Evolutionary conservation across 2,888 invertebrate species (phyloP), one percentile per base, ranked within the genome.

Genomic region (Aporophyla nigra): DNA sequence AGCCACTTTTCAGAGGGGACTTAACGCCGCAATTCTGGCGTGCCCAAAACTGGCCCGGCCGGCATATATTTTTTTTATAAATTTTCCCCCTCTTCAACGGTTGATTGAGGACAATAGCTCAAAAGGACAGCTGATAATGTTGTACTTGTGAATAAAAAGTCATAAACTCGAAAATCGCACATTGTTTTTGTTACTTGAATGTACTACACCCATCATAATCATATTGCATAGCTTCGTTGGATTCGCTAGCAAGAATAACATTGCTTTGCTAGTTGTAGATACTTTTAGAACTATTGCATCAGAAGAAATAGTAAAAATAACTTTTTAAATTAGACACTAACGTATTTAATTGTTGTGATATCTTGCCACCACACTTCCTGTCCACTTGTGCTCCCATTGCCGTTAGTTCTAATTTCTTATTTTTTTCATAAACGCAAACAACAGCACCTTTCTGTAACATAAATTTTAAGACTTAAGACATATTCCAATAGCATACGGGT

Each of bases 361-460:
- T 88, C 89, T 97, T 97, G 76, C 97, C 97, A 9, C 94, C 95
- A 62, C 95, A 89, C 84, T 95, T 95, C 80, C 97, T 95, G 87
- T 97, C 95, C 67, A 97, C 91, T 90, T 97, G 97, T 78, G 94
- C 92, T 3, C 97, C 97, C 0, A 95, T 93, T 40, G 95, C 90
- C 0, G 97, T 96, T 78, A 97, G 92, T 80, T 96, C 94, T 10
- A 96, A 95, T 71, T 93, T 82, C 6, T 89, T 87, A 0, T 86
- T 85, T 1, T 90, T 91, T 83, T 97, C 95, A 88, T 97, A 97
- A 24, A 97, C 95, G 0, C 97, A 97, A 70, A 97, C 88, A 73
- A 97, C 97, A n/a, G 97, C 87, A 2, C 97, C 97, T 93, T 96
- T 97, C 97, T 97, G 91, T 2, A 89, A 89, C 68, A 33, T 16